Conservation (phyloP, 2,113 vertebrate genomes). For the Silurus meridionalis region DNA sequence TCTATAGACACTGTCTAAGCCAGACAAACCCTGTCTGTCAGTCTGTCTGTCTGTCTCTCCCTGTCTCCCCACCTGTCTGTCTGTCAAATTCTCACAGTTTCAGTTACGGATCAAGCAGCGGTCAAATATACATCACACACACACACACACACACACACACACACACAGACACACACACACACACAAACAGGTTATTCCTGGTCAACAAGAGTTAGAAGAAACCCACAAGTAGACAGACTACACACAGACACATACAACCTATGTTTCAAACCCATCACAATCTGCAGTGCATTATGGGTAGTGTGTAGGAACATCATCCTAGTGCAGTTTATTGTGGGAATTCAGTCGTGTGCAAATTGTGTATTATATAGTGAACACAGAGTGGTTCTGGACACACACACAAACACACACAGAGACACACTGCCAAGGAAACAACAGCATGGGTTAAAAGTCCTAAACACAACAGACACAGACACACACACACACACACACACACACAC, state of each 20-base stretch:
- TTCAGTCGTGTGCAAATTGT: neutral
- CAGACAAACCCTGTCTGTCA: neutral
- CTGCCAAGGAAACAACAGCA: conserved; percentile 10
- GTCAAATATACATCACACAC: neutral
- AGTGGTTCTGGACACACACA: neutral
- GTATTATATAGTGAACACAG: neutral
- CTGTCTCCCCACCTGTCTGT: neutral
- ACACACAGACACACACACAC: conserved; percentile 28
- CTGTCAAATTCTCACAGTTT: neutral
- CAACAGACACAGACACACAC: conserved; percentile 10
- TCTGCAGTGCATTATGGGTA: neutral
- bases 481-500: conserved; percentile 29
- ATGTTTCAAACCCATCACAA: neutral
- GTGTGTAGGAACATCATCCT: neutral
- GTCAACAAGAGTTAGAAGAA: conserved; percentile 6
- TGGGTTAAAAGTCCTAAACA: neutral
- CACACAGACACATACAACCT: conserved; percentile 15
- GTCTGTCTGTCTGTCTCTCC: neutral
- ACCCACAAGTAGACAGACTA: neutral
- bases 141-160: conserved; percentile 21
- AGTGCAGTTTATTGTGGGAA: neutral
- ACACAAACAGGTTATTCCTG: conserved; percentile 45
- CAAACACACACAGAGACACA: neutral
- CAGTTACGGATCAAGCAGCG: conserved; percentile 5
- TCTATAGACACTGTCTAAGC: neutral